Evolutionary conservation across 2,888 invertebrate genomes (phyloP).

Genomic region (Acheta domesticus): DNA sequence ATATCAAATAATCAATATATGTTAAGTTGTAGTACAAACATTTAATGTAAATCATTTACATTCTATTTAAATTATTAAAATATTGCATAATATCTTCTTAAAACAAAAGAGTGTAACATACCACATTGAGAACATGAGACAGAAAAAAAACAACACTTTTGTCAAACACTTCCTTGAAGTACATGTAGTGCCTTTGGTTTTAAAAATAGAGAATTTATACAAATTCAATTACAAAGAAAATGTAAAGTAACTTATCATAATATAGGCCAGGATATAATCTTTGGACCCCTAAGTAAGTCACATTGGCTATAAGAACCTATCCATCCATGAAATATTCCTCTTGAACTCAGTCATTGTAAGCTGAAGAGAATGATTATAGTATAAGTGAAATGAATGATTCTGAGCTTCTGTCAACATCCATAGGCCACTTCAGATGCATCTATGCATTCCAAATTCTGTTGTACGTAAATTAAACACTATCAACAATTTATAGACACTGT

Average conservation of each 20-base stretch:
- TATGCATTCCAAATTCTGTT: no score
- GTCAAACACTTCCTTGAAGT: background rate
- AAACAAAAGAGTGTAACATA: background rate
- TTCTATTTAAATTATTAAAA: no score
- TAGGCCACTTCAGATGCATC: no score
- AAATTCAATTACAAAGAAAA: background rate
- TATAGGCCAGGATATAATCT: background rate
- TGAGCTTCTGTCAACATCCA: background rate
- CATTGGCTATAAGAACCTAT: conserved; percentile 1
- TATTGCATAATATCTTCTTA: background rate
- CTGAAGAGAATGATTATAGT: background rate
- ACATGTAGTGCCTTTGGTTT: conserved; percentile 2
- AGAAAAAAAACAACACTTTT: background rate
- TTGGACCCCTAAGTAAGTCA: conserved; percentile 11
- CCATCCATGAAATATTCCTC: background rate
- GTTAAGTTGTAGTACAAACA: no score
- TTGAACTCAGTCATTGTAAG: background rate
- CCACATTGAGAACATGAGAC: background rate
- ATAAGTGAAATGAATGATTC: background rate
- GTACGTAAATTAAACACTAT: no score
- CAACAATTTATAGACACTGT: no score
- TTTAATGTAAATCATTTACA: no score
- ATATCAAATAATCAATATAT: no score
- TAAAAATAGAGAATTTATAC: background rate
- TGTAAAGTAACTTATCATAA: background rate